Percentiles rank a stretch among this genome's conserved stretches.
Evolutionary conservation across 2,113 vertebrate species (phyloP).

Genomic region (Pedionomus torquatus): DNA sequence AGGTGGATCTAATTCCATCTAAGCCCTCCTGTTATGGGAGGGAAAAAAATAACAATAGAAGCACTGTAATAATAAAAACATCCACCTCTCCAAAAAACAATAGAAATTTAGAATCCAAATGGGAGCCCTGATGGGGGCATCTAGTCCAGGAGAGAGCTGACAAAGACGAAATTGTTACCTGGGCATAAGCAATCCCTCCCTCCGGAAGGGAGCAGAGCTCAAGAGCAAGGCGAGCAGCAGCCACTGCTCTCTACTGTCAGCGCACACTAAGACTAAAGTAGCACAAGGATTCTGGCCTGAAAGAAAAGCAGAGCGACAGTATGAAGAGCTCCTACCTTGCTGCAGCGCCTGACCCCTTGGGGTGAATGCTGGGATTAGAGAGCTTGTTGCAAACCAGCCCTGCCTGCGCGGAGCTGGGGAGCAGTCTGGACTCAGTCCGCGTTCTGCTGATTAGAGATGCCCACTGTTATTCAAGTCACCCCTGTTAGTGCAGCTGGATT

Average conservation of each 20-base stretch:
- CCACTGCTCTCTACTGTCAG: background rate
- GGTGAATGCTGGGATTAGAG: constrained; percentile 56
- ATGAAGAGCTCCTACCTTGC: constrained; percentile 15
- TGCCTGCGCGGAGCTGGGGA: background rate
- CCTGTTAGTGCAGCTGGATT: background rate
- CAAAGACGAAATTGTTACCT: constrained; percentile 4
- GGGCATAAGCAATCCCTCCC: constrained; percentile 4
- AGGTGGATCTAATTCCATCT: background rate
- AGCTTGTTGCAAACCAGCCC: background rate
- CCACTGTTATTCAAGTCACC: background rate
- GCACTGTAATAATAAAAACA: background rate
- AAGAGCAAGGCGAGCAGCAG: background rate
- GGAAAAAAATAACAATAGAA: background rate
- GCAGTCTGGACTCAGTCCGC: background rate
- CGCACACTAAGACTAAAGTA: background rate
- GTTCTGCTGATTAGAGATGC: background rate
- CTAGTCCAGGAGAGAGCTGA: background rate
- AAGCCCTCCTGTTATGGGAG: background rate
- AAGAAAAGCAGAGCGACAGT: constrained; percentile 31
- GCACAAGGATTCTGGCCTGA: background rate
- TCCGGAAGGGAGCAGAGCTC: background rate
- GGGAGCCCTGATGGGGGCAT: background rate
- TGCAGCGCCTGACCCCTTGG: constrained; percentile 9
- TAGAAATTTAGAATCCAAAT: background rate
- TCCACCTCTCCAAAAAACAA: background rate